Evolutionary conservation across 2,113 vertebrate genomes (phyloP).

Genomic region (Cebus imitator): DNA sequence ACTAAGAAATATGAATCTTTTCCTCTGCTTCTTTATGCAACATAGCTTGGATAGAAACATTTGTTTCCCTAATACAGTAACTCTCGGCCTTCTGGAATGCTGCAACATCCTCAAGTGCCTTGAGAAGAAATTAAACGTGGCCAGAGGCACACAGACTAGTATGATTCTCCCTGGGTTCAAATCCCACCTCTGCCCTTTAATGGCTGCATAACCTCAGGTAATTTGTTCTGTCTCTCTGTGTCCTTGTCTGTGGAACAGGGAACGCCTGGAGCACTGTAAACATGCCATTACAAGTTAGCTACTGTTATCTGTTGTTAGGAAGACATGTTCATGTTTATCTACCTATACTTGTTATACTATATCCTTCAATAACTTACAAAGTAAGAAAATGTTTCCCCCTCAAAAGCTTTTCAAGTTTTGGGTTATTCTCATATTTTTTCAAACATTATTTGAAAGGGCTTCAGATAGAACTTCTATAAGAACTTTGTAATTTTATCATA

Average conservation of each 20-base stretch:
- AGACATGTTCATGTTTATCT: background rate
- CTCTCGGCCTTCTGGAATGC: too few relatives aligned
- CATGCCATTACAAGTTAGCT: background rate
- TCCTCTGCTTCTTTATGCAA: background rate
- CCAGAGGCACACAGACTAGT: background rate
- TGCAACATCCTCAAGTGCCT: background rate
- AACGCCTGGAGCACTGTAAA: background rate
- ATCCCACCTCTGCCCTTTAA: background rate
- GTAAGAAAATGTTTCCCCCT: background rate
- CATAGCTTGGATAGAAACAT: too few relatives aligned
- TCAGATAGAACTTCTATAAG: background rate
- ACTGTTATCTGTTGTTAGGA: background rate
- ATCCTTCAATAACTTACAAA: background rate
- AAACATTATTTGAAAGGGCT: background rate
- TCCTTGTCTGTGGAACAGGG: background rate
- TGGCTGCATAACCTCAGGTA: background rate
- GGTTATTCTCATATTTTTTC: background rate
- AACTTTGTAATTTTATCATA: background rate
- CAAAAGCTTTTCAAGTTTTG: background rate
- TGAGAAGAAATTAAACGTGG: background rate
- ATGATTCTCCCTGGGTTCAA: background rate
- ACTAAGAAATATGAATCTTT: constrained; percentile 10
- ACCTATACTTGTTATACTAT: background rate
- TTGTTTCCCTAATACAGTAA: background rate
- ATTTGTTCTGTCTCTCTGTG: background rate